These are phyloP conservation scores for Neodon shergylaensis DNA, from an alignment of 2,113 vertebrate genomes.

Conservation along the genomic window DNA sequence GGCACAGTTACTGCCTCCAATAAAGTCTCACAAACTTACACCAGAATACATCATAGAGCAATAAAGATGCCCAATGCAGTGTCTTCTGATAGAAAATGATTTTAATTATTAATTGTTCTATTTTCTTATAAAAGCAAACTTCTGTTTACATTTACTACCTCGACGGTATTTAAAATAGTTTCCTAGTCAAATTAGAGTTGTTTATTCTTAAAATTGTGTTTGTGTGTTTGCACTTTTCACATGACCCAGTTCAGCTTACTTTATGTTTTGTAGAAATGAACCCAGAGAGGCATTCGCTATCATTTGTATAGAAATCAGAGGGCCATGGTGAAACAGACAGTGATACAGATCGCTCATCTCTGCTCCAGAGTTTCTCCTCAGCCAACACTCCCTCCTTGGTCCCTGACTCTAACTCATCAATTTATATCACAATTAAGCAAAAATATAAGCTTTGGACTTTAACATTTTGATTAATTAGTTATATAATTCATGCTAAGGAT, in stretches of 20 bases:
- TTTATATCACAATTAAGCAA: background rate
- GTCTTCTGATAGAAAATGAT: background rate
- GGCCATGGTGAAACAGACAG: background rate
- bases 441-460: background rate
- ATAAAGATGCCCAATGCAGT: background rate
- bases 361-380: too few species aligned
- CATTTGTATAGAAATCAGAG: background rate
- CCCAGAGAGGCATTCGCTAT: background rate
- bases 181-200: background rate
- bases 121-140: background rate
- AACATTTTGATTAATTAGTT: background rate
- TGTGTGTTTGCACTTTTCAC: background rate
- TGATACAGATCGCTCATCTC: background rate
- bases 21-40: too few species aligned
- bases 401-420: background rate
- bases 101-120: background rate
- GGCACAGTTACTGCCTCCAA: too few species aligned
- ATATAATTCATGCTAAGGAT: background rate
- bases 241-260: background rate
- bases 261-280: background rate
- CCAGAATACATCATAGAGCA: background rate
- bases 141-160: background rate
- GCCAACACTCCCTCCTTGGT: background rate
- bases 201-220: background rate
- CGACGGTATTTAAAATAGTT: background rate